Evolutionary conservation across 2,797 vertebrate species (phyloP).

Genomic region (Todus mexicanus): DNA sequence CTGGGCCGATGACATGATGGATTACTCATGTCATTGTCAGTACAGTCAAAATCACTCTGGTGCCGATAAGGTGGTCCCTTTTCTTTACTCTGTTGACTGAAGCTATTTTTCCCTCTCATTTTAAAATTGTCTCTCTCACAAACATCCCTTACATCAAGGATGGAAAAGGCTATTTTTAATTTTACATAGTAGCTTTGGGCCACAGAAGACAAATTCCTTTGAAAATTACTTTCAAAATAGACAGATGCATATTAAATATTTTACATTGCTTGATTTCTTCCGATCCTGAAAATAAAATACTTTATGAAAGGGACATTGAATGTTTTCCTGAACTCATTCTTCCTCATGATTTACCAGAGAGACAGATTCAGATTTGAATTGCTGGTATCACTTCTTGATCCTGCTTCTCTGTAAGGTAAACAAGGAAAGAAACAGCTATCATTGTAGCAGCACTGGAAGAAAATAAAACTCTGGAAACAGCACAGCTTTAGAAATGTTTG

Average conservation of each 20-base stretch:
- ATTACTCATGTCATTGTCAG: conserved; percentile 85
- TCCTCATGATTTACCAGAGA: background rate
- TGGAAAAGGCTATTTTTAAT: background rate
- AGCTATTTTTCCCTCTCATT: conserved; percentile 62
- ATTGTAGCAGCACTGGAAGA: background rate
- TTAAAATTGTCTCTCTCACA: conserved; percentile 13
- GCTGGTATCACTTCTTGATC: background rate
- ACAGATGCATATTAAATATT: background rate
- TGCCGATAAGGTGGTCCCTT: conserved; percentile 78
- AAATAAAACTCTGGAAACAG: background rate
- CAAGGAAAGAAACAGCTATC: background rate
- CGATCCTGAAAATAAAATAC: background rate
- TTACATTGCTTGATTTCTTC: background rate
- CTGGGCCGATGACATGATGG: conserved; percentile 84
- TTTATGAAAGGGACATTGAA: background rate
- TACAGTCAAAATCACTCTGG: conserved; percentile 80
- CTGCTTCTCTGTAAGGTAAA: background rate
- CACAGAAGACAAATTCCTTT: background rate
- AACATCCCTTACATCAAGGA: background rate
- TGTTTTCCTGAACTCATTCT: background rate
- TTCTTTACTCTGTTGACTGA: conserved; percentile 64
- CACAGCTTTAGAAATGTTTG: background rate
- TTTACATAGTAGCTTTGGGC: background rate
- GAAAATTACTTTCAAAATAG: background rate
- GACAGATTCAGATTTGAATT: background rate